Conservation (phyloP, 2,797 vertebrate species). For the Trichosurus vulpecula region DNA sequence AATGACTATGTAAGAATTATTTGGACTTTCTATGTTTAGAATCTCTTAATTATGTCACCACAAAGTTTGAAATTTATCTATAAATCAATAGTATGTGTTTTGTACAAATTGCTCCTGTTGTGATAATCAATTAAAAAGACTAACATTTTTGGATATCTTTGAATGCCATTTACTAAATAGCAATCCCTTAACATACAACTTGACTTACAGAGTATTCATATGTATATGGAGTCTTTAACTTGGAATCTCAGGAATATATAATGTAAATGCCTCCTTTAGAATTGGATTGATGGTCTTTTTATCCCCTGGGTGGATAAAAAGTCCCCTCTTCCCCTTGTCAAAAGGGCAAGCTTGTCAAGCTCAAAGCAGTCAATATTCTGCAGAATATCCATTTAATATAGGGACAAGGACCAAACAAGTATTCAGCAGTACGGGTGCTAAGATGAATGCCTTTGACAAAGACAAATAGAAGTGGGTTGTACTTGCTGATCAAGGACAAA, state of each 20-base stretch:
- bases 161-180: slow-evolving; percentile 55
- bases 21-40: slow-evolving; percentile 52
- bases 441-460: slow-evolving; percentile 90
- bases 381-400: slow-evolving; percentile 89
- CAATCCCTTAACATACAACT: slow-evolving; percentile 39
- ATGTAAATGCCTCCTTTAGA: slow-evolving; percentile 71
- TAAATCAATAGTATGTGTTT: slow-evolving; percentile 57
- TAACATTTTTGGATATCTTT: slow-evolving; percentile 66
- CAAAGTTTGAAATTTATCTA: slow-evolving; percentile 59
- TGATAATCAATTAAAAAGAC: slow-evolving; percentile 53
- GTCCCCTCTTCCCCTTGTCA: slow-evolving; percentile 84
- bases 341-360: slow-evolving; percentile 84
- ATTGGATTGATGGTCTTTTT: slow-evolving; percentile 70
- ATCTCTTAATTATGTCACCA: slow-evolving; percentile 56
- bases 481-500: slow-evolving; percentile 93
- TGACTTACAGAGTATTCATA: slow-evolving; percentile 46
- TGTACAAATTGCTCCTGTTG: slow-evolving; percentile 24
- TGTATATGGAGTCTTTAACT: slow-evolving; percentile 25
- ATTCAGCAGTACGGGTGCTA: slow-evolving; percentile 84
- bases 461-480: slow-evolving; percentile 91
- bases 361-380: slow-evolving; percentile 88
- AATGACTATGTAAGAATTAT: slow-evolving; percentile 26
- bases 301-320: slow-evolving; percentile 81
- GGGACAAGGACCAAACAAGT: slow-evolving; percentile 81
- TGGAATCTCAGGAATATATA: slow-evolving; percentile 64